These are phyloP conservation scores for Deroptyus accipitrinus DNA, from an alignment of 2,113 vertebrate species.

Conservation along the genomic window DNA sequence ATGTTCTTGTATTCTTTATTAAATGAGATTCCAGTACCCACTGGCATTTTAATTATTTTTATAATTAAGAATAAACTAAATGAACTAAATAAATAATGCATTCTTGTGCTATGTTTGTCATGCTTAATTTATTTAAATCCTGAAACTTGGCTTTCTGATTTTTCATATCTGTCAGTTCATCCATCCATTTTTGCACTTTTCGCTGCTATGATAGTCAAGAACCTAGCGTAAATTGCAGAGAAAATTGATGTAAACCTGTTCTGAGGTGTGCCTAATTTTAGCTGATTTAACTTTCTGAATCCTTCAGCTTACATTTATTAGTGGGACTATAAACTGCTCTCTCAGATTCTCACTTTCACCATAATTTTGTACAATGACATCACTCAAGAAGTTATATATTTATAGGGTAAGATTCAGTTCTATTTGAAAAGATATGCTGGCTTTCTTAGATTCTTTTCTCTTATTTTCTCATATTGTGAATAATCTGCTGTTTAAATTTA, in stretches of 20 bases:
- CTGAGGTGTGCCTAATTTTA: constrained; percentile 3
- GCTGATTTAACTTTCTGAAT: neutral
- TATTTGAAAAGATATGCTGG: neutral
- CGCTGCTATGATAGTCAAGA: neutral
- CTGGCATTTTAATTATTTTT: neutral
- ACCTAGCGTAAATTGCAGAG: neutral
- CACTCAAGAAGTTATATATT: neutral
- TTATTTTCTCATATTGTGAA: neutral
- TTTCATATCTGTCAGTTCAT: constrained; percentile 14
- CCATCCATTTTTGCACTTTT: neutral
- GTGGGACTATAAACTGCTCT: neutral
- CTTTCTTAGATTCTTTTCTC: neutral
- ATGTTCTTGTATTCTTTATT: neutral
- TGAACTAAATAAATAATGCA: neutral
- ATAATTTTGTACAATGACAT: neutral
- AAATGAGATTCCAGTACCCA: neutral
- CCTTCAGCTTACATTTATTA: neutral
- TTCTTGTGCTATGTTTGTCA: neutral
- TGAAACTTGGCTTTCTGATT: constrained; percentile 11
- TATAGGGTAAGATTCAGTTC: neutral
- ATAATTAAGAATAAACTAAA: neutral
- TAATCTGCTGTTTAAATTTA: neutral
- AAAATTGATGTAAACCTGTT: constrained; percentile 3
- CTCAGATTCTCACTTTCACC: neutral
- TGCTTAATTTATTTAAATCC: neutral